Evolutionary conservation across 2,888 invertebrate genomes (phyloP), one percentile per base, ranked within the genome.

Genomic region (Drosophila quinaria): DNA sequence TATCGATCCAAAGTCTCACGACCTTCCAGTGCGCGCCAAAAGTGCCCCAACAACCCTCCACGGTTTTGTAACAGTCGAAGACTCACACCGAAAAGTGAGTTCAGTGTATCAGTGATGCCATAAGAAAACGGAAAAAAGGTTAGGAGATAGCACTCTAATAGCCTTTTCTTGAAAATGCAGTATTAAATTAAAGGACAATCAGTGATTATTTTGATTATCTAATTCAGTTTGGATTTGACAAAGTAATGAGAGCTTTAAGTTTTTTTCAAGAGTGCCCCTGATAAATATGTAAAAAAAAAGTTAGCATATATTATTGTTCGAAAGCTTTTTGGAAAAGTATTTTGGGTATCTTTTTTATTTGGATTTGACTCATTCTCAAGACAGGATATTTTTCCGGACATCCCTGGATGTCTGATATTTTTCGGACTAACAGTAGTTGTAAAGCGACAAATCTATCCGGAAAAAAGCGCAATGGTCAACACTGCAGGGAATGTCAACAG

Each of bases 11-110:
- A 51, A 62, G 37, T 73, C 75, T 70, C 56, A 54, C 50, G 47
- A 54, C 39, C 41, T 74, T 78, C 78, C 78, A 78, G 78, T 75
- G 60, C 84, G 89, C 84, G 84, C 89, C 84, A 88, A 84, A 86
- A 85, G 76, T 50, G 55, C 39, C 66, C 66, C 49, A 75, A 19
- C 74, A 80, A 77, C 79, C 80, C 78, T 46, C 56, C 31, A 22
- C 25, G 52, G 17, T 46, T 64, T 41, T 5, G 39, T 19, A 62
- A 44, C 37, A 55, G 29, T 13, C 22, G 35, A 59, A 46, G 19
- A 31, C 41, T 19, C 25, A n/a, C 15, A 17, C 15, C 29, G n/a
- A 33, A n/a, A 13, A 10, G 31, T 17, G 15, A 47, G 31, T 46
- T 49, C 51, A 44, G 50, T 56, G 50, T 39, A 50, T 41, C 31